A percentile compares a stretch with the other conserved stretches of the same genome.
Conservation (phyloP, 37 sponge, comb jelly and placozoan species). For the Chondrilla cf. caribensis region DNA sequence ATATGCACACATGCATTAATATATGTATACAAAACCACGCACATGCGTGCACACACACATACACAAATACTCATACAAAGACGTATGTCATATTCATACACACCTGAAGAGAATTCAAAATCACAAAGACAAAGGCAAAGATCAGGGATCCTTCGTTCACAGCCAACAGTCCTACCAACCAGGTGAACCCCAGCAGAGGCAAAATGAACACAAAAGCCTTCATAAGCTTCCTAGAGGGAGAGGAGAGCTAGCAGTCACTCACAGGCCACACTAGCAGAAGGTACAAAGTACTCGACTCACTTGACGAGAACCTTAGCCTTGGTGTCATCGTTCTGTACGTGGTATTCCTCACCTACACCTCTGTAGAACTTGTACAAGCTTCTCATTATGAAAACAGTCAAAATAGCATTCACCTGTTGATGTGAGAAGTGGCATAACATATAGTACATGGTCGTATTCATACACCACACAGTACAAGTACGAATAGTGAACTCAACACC, state of each 20-base stretch:
- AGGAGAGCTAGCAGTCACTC: background rate
- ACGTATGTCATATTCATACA: background rate
- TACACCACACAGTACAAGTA: too few species aligned
- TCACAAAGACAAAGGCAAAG: background rate
- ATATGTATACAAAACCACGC: background rate
- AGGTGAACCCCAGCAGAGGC: background rate
- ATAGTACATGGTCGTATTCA: background rate
- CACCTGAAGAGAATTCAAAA: background rate
- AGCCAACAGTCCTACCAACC: background rate
- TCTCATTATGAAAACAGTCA: slow-evolving; percentile 7
- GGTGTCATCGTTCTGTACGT: background rate
- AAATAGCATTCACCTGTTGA: background rate
- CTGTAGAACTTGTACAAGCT: slow-evolving; percentile 6
- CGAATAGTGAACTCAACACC: too few species aligned
- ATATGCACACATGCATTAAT: background rate
- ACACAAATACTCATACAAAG: background rate
- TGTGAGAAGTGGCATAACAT: background rate
- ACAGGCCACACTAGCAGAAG: background rate
- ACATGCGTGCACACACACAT: background rate
- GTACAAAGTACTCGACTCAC: background rate
- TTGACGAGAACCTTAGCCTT: background rate
- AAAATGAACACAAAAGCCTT: slow-evolving; percentile 1
- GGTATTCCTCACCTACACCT: background rate
- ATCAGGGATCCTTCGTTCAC: background rate
- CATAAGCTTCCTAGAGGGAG: background rate